phyloP scores from a whole-genome alignment of 2,797 vertebrate genomes.

The Falco columbarius region DNA sequence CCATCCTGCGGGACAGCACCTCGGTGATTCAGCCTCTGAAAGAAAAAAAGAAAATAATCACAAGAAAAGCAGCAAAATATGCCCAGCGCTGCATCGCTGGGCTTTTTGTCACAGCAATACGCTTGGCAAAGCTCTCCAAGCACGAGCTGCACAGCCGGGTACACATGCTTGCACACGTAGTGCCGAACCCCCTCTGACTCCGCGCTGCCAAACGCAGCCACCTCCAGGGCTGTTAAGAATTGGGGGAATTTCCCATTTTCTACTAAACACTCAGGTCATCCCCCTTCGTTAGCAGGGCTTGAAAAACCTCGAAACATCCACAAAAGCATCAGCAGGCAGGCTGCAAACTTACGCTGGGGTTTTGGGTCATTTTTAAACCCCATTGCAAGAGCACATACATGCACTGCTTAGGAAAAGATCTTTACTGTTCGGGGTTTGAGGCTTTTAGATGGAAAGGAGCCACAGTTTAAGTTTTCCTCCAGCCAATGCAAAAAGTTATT shows the following conservation, averaged over 20 bases:
- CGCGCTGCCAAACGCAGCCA: neutral
- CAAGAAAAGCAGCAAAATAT: neutral
- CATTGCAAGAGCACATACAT: accelerated
- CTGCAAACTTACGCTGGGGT: accelerated
- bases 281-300: neutral
- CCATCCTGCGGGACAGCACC: accelerated
- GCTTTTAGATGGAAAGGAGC: neutral
- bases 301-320: neutral
- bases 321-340: neutral
- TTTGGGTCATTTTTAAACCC: neutral
- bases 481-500: neutral
- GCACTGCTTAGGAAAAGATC: neutral
- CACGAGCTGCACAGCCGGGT: neutral
- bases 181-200: neutral
- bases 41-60: neutral
- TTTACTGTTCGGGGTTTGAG: neutral
- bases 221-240: neutral
- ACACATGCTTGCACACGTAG: neutral
- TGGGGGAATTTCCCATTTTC: neutral
- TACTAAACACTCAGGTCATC: accelerated
- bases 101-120: neutral
- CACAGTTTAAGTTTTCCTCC: neutral
- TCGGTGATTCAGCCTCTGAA: neutral
- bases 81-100: accelerated
- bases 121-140: neutral